Percentiles rank a stretch among this genome's conserved stretches.
Conservation (phyloP, 2,888 invertebrate species). For the Eremobia ochroleuca region DNA sequence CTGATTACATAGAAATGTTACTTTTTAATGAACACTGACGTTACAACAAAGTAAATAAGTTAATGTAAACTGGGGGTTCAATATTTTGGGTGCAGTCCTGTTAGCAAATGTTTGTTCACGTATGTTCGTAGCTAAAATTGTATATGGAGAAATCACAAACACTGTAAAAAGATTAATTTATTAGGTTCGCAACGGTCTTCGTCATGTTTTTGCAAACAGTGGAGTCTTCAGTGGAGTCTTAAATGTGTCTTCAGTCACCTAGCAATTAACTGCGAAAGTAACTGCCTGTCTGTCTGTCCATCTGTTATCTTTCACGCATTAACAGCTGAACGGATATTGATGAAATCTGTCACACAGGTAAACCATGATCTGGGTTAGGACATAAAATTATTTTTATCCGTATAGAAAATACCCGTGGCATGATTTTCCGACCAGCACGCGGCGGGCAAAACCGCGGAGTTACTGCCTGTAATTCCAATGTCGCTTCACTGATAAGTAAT, state of each 20-base stretch:
- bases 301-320: background rate
- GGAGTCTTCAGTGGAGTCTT: no score
- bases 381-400: background rate
- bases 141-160: conserved; percentile 5
- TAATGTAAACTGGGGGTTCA: conserved; percentile 19
- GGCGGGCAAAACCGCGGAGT: background rate
- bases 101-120: conserved; percentile 19
- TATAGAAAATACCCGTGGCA: background rate
- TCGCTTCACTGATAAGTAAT: background rate
- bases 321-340: background rate
- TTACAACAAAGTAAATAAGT: conserved; percentile 13
- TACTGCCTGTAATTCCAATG: background rate
- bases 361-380: background rate
- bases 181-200: background rate
- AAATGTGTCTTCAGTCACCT: background rate
- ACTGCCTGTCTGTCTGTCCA: no score
- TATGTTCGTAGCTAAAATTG: conserved; percentile 10
- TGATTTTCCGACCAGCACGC: background rate
- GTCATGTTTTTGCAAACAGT: no score
- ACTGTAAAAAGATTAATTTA: background rate
- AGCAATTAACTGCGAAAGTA: background rate
- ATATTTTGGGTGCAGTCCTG: conserved; percentile 18
- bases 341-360: background rate
- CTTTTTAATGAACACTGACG: conserved; percentile 1
- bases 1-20: conserved; percentile 33